These are phyloP conservation scores for Catocala fraxini DNA, from an alignment of 2,888 invertebrate genomes.

Conservation along the genomic window DNA sequence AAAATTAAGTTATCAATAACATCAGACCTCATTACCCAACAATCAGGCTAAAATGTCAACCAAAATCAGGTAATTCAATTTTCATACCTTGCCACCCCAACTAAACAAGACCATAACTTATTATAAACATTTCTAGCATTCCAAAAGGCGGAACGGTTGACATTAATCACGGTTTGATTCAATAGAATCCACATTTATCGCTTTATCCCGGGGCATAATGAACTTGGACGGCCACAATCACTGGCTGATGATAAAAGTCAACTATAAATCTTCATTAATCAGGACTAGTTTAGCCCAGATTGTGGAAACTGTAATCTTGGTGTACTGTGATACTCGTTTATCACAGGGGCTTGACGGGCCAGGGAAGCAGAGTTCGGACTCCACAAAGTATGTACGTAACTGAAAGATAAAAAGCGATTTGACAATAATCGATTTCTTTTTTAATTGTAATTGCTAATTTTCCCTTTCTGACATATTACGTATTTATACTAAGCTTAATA, in stretches of 20 bases:
- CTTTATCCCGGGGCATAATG: conserved; percentile 15
- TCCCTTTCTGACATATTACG: too few relatives aligned
- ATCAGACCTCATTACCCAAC: too few relatives aligned
- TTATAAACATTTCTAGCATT: not conserved
- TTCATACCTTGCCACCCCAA: too few relatives aligned
- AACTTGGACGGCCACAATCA: conserved; percentile 14
- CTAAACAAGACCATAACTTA: not conserved
- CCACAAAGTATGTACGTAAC: too few relatives aligned
- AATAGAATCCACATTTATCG: conserved; percentile 12
- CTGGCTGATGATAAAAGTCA: conserved; percentile 43
- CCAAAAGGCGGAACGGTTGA: not conserved
- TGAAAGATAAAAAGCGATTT: too few relatives aligned
- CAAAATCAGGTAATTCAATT: too few relatives aligned
- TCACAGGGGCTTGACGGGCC: conserved; percentile 37
- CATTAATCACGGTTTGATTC: conserved; percentile 8
- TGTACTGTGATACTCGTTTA: conserved; percentile 38
- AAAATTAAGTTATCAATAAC: too few relatives aligned
- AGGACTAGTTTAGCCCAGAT: conserved; percentile 54
- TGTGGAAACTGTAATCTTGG: conserved; percentile 48
- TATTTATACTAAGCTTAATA: too few relatives aligned
- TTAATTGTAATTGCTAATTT: too few relatives aligned
- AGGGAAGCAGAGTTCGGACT: conserved; percentile 20
- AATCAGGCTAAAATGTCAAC: too few relatives aligned
- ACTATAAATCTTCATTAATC: conserved; percentile 61
- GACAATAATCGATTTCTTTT: too few relatives aligned